Percentiles rank a stretch among this genome's conserved stretches.
phyloP scores from a whole-genome alignment of 2,797 vertebrate genomes.

The Ctenosaura bakeri region DNA sequence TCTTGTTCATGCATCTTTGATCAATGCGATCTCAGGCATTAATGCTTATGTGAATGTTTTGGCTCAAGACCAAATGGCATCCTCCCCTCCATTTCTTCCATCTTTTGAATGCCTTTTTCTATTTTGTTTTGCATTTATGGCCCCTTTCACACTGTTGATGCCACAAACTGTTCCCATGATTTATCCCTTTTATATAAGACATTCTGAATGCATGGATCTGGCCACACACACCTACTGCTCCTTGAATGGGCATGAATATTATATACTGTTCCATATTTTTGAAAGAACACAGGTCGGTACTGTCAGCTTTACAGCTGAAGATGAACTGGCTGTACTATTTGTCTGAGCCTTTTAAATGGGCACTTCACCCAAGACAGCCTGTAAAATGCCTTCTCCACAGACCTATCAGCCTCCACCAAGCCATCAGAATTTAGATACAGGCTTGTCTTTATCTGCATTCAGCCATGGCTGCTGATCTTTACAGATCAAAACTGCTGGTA shows the following conservation, averaged over 20 bases:
- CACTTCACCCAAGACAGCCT: neutral
- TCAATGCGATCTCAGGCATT: neutral
- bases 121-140: neutral
- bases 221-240: neutral
- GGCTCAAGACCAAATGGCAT: neutral
- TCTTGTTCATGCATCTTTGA: neutral
- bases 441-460: neutral
- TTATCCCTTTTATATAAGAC: neutral
- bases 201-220: neutral
- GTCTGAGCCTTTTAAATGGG: neutral
- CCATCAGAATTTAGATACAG: neutral
- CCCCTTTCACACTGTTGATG: neutral
- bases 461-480: neutral
- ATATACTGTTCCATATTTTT: neutral
- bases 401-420: neutral
- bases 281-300: neutral
- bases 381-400: neutral
- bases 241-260: neutral
- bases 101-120: neutral
- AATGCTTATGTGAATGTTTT: neutral
- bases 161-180: neutral
- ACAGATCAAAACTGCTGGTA: neutral
- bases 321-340: neutral
- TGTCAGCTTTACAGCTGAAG: neutral
- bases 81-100: neutral